Conservation (phyloP, 2,888 invertebrate species). For the Ophion slaviceki region DNA sequence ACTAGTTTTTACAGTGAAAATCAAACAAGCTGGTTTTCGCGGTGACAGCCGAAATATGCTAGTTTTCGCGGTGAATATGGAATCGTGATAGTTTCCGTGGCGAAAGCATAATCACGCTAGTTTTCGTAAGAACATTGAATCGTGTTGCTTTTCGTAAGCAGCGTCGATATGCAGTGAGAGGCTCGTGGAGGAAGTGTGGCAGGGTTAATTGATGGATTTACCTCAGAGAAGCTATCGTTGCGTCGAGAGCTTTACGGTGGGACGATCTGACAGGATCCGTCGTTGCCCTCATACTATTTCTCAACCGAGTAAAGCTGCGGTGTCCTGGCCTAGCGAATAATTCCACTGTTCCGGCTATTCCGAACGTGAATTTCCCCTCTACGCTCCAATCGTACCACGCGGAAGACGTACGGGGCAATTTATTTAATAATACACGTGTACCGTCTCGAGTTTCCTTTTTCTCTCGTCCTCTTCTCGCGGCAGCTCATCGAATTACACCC, state of each 20-base stretch:
- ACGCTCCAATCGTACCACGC: conserved; percentile 16
- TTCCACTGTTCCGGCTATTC: neutral
- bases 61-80: no score
- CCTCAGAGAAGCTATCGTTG: conserved; percentile 60
- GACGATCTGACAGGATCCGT: conserved; percentile 13
- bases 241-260: conserved; percentile 47
- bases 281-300: conserved; percentile 19
- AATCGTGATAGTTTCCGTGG: no score
- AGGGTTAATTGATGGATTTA: neutral
- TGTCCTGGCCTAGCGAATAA: neutral
- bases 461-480: neutral
- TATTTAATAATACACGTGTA: conserved; percentile 21
- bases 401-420: conserved; percentile 11
- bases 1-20: no score
- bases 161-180: no score
- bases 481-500: neutral
- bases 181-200: no score
- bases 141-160: no score
- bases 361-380: neutral
- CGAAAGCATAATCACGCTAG: no score
- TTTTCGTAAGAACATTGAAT: no score
- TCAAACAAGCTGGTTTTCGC: no score
- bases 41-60: no score
- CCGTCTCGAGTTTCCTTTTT: neutral
- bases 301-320: neutral